Percentiles rank a stretch among this genome's conserved stretches.
These are phyloP conservation scores for Electrophaes corylata DNA, from an alignment of 2,888 invertebrate species.

Conservation along the genomic window DNA sequence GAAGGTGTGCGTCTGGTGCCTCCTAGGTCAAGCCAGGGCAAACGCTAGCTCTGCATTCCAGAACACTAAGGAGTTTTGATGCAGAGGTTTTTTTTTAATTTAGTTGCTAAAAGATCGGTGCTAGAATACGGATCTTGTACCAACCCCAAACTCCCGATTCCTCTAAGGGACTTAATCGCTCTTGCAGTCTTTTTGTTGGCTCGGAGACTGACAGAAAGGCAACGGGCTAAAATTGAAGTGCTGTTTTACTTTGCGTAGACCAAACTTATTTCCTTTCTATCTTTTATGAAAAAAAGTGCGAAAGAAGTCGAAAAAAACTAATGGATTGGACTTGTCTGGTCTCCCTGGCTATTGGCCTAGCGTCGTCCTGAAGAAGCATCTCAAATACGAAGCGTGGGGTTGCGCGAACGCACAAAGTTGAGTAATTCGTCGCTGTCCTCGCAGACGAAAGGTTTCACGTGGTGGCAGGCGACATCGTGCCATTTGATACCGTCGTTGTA, in stretches of 20 bases:
- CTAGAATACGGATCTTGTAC: background rate
- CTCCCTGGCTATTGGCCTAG: conserved; percentile 3
- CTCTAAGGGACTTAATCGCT: no score
- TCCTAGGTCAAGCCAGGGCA: conserved; percentile 3
- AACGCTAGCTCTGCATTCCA: background rate
- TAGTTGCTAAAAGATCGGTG: background rate
- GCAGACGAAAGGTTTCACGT: conserved; percentile 94
- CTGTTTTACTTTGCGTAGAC: no score
- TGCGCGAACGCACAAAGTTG: conserved; percentile 95
- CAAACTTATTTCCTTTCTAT: no score
- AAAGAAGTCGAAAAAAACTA: background rate
- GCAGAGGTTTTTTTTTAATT: background rate
- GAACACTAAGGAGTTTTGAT: background rate
- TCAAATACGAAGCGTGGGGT: conserved; percentile 92
- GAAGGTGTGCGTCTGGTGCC: conserved; percentile 49
- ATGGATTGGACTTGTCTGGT: background rate
- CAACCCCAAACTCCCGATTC: background rate
- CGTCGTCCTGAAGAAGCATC: conserved; percentile 17
- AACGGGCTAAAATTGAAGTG: no score
- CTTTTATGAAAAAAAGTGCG: no score
- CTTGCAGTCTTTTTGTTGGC: no score
- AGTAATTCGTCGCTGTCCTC: conserved; percentile 95
- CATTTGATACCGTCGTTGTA: conserved; percentile 94
- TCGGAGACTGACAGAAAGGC: no score
- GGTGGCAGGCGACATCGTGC: conserved; percentile 95